Conservation (phyloP, 1,140 invertebrate genomes). For the Drosophila virilis region DNA sequence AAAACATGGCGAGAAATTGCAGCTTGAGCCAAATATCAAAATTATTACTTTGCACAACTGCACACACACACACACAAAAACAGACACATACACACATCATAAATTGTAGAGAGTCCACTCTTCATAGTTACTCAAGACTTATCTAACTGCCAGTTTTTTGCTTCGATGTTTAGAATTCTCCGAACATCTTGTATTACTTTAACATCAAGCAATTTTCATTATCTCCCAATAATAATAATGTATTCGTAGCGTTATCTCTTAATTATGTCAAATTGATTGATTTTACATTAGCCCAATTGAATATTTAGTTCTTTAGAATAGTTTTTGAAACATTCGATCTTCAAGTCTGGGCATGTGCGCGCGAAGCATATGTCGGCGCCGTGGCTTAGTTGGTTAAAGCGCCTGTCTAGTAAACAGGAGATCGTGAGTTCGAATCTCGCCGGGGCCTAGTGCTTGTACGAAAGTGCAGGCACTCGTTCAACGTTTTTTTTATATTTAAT, state of each 20-base stretch:
- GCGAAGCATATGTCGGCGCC: constrained; percentile 75
- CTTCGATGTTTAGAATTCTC: constrained; percentile 2
- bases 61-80: constrained; percentile 33
- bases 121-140: background rate
- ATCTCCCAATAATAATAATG: constrained; percentile 5
- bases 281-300: constrained; percentile 17
- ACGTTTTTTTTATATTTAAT: too few species aligned
- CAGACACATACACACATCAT: constrained; percentile 11
- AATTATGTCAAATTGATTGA: constrained; percentile 11
- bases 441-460: constrained; percentile 78
- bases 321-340: constrained; percentile 4
- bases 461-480: background rate
- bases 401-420: constrained; percentile 87
- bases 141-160: constrained; percentile 2
- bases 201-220: constrained; percentile 10
- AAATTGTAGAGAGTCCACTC: background rate
- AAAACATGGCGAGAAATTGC: constrained; percentile 79
- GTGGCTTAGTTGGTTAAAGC: constrained; percentile 88
- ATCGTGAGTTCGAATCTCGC: constrained; percentile 86
- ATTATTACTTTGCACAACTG: constrained; percentile 69
- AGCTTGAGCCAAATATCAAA: constrained; percentile 73
- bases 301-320: background rate
- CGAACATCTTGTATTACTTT: background rate
- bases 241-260: constrained; percentile 15
- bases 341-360: background rate